A percentile compares a stretch with the other conserved stretches of the same genome.
Conservation (phyloP, 1,140 invertebrate genomes). For the Antheraea pernyi region DNA sequence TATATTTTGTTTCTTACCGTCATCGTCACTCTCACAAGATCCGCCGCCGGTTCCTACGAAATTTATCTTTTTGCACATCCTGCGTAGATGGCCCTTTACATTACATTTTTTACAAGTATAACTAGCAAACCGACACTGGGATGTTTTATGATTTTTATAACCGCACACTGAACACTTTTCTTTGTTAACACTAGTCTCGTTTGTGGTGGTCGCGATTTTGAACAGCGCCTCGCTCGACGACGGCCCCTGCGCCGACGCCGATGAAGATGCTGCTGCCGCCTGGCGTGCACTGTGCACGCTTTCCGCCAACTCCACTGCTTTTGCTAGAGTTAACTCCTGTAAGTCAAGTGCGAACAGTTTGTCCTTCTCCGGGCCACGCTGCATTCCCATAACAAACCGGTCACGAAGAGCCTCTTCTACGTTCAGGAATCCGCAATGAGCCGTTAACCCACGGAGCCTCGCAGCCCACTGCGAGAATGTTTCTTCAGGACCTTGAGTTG, state of each 20-base stretch:
- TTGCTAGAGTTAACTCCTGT: slow-evolving; percentile 21
- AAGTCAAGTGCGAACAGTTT: slow-evolving; percentile 28
- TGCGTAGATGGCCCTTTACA: slow-evolving; percentile 21
- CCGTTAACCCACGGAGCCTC: slow-evolving; percentile 33
- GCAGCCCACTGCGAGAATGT: slow-evolving; percentile 34
- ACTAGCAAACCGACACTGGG: slow-evolving; percentile 34
- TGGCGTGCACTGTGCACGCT: slow-evolving; percentile 29
- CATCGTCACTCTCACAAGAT: slow-evolving; percentile 21
- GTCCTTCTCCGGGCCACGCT: slow-evolving; percentile 27
- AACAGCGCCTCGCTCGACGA: neutral
- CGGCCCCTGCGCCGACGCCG: neutral
- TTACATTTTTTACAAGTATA: slow-evolving; percentile 40
- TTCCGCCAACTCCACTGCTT: slow-evolving; percentile 35
- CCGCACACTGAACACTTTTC: slow-evolving; percentile 28
- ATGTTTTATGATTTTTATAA: slow-evolving; percentile 22
- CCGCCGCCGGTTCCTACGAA: slow-evolving; percentile 10
- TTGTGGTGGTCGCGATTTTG: neutral
- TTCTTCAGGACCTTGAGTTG: slow-evolving; percentile 27
- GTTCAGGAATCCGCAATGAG: slow-evolving; percentile 27
- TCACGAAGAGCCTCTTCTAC: slow-evolving; percentile 24
- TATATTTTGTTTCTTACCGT: slow-evolving; percentile 31
- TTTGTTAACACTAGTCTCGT: slow-evolving; percentile 1
- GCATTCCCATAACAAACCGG: slow-evolving; percentile 16
- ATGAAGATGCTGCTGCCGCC: neutral
- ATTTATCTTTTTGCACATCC: slow-evolving; percentile 25